phyloP scores from a whole-genome alignment of 1,140 invertebrate genomes.

The Forficula auricularia region DNA sequence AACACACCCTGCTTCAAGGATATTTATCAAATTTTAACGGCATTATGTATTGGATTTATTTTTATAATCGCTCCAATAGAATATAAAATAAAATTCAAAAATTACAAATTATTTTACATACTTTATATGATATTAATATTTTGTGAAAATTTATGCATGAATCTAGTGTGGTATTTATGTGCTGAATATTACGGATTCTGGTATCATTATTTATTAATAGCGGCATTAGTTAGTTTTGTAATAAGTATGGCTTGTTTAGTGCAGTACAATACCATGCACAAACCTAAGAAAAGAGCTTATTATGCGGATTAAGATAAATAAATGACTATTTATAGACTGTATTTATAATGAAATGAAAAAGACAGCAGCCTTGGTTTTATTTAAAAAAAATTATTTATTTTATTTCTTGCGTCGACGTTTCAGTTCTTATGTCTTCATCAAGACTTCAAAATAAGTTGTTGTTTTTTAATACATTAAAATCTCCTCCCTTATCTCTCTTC shows the following conservation, averaged over 20 bases:
- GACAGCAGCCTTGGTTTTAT: too few relatives aligned
- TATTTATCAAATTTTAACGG: slow-evolving; percentile 34
- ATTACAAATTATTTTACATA: slow-evolving; percentile 43
- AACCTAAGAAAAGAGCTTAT: slow-evolving; percentile 23
- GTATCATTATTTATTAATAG: slow-evolving; percentile 23
- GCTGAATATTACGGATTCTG: slow-evolving; percentile 33
- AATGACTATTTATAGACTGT: too few relatives aligned
- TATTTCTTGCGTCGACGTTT: too few relatives aligned
- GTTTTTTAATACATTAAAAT: too few relatives aligned
- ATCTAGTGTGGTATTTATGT: slow-evolving; percentile 38
- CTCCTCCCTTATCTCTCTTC: too few relatives aligned
- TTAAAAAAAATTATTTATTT: too few relatives aligned
- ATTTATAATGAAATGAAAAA: too few relatives aligned
- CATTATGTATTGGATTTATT: slow-evolving; percentile 44
- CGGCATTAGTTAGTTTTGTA: slow-evolving; percentile 22
- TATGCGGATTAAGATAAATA: too few relatives aligned
- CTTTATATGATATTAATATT: slow-evolving; percentile 43
- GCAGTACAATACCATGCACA: slow-evolving; percentile 24
- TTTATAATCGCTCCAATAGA: slow-evolving; percentile 56
- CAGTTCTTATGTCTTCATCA: too few relatives aligned
- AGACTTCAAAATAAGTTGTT: too few relatives aligned
- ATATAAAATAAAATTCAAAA: slow-evolving; percentile 52
- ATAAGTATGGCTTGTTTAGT: slow-evolving; percentile 22
- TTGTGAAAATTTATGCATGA: slow-evolving; percentile 42
- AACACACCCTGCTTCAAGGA: slow-evolving; percentile 35